Conservation (phyloP, 2,797 vertebrate genomes). For the Pseudomugil gertrudae region DNA sequence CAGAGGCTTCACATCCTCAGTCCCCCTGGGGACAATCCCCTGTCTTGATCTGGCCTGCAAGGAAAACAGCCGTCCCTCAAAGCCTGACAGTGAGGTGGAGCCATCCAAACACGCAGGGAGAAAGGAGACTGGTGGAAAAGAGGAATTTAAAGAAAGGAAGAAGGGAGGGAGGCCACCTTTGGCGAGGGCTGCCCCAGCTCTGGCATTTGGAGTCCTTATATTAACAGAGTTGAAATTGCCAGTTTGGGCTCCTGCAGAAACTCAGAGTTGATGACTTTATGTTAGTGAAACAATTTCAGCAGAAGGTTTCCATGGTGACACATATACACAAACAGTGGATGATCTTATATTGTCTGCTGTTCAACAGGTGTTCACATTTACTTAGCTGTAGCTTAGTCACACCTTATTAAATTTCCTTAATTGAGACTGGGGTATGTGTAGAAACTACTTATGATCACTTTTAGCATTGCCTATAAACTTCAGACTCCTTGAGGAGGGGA, state of each 20-base stretch:
- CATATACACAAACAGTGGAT: constrained; percentile 57
- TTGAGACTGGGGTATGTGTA: constrained; percentile 30
- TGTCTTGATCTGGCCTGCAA: constrained; percentile 80
- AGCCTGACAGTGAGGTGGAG: constrained; percentile 77
- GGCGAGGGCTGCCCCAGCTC: constrained; percentile 55
- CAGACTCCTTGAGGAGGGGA: constrained; percentile 67
- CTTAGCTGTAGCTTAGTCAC: constrained; percentile 48
- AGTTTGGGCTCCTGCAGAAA: constrained; percentile 48
- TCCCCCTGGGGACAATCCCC: constrained; percentile 74
- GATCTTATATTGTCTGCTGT: constrained; percentile 52
- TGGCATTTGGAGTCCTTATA: constrained; percentile 55
- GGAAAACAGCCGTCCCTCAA: constrained; percentile 80
- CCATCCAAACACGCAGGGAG: constrained; percentile 73
- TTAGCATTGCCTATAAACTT: constrained; percentile 79
- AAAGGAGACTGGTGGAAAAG: constrained; percentile 70
- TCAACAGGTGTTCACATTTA: constrained; percentile 70
- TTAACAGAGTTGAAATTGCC: constrained; percentile 50
- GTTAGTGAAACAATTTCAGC: constrained; percentile 35
- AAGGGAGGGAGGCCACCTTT: constrained; percentile 70
- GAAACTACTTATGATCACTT: constrained; percentile 44
- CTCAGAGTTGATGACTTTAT: constrained; percentile 60
- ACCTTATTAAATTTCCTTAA: constrained; percentile 47
- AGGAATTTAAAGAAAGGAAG: constrained; percentile 66
- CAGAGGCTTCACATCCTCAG: constrained; percentile 78
- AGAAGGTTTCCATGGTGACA: constrained; percentile 53